phyloP scores from a whole-genome alignment of 2,888 invertebrate genomes.

The Taenaris catops region DNA sequence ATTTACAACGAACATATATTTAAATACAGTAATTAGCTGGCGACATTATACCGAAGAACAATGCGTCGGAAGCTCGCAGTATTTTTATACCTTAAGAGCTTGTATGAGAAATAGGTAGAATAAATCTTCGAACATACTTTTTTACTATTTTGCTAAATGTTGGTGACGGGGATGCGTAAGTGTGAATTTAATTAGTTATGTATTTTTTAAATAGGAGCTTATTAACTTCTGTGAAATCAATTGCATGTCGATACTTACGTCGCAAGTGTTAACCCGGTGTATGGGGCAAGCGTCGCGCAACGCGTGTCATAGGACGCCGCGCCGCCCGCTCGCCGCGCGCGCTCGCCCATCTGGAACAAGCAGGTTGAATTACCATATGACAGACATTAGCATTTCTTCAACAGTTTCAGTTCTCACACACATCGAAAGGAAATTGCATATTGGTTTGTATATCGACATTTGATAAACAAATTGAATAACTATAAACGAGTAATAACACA shows the following conservation, averaged over 20 bases:
- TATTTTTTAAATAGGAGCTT: no score
- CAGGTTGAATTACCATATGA: constrained; percentile 42
- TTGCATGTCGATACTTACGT: constrained; percentile 48
- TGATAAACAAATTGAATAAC: no score
- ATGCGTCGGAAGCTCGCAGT: constrained; percentile 6
- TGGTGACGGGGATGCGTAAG: no score
- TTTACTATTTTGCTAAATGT: constrained; percentile 4
- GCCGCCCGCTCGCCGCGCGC: constrained; percentile 58
- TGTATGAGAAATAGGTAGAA: constrained; percentile 7
- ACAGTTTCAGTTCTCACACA: no score
- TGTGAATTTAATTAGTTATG: no score
- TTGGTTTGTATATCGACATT: no score
- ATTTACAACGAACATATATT: constrained; percentile 1
- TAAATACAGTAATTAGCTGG: constrained; percentile 9
- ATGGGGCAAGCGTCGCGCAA: constrained; percentile 46
- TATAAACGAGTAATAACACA: no score
- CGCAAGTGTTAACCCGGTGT: constrained; percentile 46
- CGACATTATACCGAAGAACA: constrained; percentile 1
- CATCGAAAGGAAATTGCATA: no score
- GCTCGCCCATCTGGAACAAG: constrained; percentile 69
- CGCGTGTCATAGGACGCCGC: constrained; percentile 62
- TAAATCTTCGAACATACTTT: constrained; percentile 6
- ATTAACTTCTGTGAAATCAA: neutral
- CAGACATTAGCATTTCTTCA: constrained; percentile 2
- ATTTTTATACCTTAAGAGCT: constrained; percentile 1